phyloP scores from a whole-genome alignment of 1,140 invertebrate genomes.

The Meloidogyne hapla region DNA sequence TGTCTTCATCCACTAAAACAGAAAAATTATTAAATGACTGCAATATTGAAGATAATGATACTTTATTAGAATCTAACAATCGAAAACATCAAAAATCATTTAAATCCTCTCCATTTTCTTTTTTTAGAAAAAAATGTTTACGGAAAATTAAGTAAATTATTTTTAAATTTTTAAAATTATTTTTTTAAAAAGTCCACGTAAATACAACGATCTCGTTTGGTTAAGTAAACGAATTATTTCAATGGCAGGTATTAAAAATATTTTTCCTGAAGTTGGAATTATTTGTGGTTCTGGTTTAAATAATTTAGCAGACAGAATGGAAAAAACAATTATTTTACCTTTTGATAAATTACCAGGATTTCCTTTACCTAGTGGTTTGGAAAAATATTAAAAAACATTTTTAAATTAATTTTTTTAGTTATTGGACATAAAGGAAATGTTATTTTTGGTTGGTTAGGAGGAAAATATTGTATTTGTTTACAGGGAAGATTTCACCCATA shows the following conservation, averaged over 20 bases:
- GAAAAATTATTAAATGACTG: not conserved
- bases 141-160: not conserved
- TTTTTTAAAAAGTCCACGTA: slow-evolving; percentile 50
- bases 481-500: slow-evolving; percentile 63
- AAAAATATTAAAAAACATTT: not conserved
- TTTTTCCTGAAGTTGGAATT: slow-evolving; percentile 50
- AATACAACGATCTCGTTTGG: slow-evolving; percentile 54
- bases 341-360: slow-evolving; percentile 60
- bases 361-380: slow-evolving; percentile 42
- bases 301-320: slow-evolving; percentile 48
- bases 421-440: slow-evolving; percentile 60
- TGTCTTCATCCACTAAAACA: not conserved
- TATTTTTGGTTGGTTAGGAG: slow-evolving; percentile 54
- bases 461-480: slow-evolving; percentile 57
- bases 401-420: slow-evolving; percentile 39
- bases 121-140: slow-evolving; percentile 2
- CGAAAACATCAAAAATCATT: not conserved
- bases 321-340: slow-evolving; percentile 50
- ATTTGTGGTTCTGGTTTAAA: slow-evolving; percentile 63
- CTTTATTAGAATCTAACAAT: not conserved
- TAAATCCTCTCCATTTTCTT: not conserved
- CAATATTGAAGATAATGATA: not conserved
- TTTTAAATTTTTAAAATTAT: not conserved
- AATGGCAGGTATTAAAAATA: slow-evolving; percentile 33
- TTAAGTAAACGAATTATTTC: slow-evolving; percentile 42